Evolutionary conservation across 2,797 vertebrate species (phyloP).

Genomic region (Sylvilagus floridanus): DNA sequence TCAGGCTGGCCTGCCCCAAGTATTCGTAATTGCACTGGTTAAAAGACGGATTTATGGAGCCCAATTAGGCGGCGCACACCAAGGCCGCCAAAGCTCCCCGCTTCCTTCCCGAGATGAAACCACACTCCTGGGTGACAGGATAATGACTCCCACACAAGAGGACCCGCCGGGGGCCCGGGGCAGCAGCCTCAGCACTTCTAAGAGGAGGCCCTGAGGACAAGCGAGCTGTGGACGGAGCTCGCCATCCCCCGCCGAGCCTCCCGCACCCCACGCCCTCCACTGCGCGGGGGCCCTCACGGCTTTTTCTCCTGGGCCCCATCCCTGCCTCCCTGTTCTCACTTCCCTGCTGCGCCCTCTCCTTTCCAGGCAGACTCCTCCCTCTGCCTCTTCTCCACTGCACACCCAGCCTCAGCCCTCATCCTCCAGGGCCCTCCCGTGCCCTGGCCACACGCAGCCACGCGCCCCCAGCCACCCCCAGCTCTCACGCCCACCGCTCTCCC

Average conservation of each 20-base stretch:
- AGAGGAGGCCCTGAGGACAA: constrained; percentile 55
- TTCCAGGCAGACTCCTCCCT: background rate
- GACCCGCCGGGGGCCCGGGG: constrained; percentile 74
- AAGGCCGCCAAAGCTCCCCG: constrained; percentile 74
- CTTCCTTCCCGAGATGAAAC: constrained; percentile 80
- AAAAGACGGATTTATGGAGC: constrained; percentile 90
- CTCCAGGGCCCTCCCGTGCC: constrained; percentile 45
- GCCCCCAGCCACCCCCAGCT: background rate
- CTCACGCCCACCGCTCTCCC: background rate
- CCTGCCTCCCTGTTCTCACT: background rate
- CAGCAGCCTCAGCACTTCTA: constrained; percentile 82
- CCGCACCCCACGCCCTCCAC: fast-evolving
- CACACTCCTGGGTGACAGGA: constrained; percentile 83
- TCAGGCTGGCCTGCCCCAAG: constrained; percentile 88
- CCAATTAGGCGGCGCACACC: constrained; percentile 88
- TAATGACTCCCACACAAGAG: constrained; percentile 87
- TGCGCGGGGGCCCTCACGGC: fast-evolving
- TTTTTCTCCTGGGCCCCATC: background rate
- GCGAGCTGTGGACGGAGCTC: background rate
- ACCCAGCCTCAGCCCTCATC: background rate
- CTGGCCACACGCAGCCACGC: background rate
- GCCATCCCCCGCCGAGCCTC: background rate
- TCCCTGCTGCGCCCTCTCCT: background rate
- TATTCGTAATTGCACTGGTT: constrained; percentile 90
- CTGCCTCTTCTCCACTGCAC: background rate